Conservation (phyloP, 2,113 vertebrate genomes). For the Callaeas wilsoni region DNA sequence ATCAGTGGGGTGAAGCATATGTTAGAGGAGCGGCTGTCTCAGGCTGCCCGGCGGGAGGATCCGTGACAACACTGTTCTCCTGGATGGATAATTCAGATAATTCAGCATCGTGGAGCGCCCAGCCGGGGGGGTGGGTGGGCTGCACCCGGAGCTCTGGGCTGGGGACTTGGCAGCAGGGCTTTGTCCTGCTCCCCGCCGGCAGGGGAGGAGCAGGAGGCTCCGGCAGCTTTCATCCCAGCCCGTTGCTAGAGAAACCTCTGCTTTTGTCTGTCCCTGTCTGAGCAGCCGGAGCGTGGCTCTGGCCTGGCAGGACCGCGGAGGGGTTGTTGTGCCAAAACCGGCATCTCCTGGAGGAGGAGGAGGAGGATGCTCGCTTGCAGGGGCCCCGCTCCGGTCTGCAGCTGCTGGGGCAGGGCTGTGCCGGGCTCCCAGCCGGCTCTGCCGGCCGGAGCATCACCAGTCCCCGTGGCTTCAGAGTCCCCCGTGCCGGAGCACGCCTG, state of each 20-base stretch:
- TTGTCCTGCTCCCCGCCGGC: rapidly evolving
- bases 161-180: neutral
- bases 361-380: neutral
- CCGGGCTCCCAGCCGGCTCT: neutral
- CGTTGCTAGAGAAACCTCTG: constrained; percentile 47
- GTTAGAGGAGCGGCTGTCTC: neutral
- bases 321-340: rapidly evolving
- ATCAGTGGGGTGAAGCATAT: constrained; percentile 22
- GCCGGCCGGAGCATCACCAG: rapidly evolving
- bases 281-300: neutral
- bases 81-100: neutral
- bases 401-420: neutral
- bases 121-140: neutral
- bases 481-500: rapidly evolving
- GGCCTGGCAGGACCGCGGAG: neutral
- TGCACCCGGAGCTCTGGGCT: rapidly evolving
- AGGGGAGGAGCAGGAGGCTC: neutral
- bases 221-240: neutral
- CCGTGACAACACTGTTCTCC: rapidly evolving
- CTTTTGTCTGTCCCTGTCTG: constrained; percentile 50
- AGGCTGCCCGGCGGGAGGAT: neutral
- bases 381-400: rapidly evolving
- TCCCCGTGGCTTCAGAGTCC: rapidly evolving
- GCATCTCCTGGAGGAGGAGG: neutral
- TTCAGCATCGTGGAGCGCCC: neutral